Percentiles rank a stretch among this genome's conserved stretches.
phyloP scores from a whole-genome alignment of 2,888 invertebrate species.

The Perdita meconis region DNA sequence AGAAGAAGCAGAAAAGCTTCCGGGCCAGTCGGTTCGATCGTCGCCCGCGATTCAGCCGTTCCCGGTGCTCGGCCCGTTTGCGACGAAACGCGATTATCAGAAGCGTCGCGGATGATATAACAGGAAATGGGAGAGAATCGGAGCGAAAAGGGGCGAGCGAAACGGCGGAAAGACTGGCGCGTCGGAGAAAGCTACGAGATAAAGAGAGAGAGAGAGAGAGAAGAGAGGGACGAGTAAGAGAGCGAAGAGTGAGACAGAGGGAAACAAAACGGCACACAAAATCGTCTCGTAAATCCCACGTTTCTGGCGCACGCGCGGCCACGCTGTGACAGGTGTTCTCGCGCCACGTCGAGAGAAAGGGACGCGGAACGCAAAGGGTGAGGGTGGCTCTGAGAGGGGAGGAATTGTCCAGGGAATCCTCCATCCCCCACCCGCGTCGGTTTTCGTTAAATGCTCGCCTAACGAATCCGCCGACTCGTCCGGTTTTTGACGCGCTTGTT shows the following conservation, averaged over 20 bases:
- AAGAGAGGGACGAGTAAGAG: not conserved
- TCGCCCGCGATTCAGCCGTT: slow-evolving; percentile 38
- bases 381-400: not conserved
- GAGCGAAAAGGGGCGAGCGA: slow-evolving; percentile 14
- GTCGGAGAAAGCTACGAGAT: slow-evolving; percentile 8
- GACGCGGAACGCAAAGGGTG: slow-evolving; percentile 12
- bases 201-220: not conserved
- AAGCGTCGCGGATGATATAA: slow-evolving; percentile 43
- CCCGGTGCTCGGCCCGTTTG: slow-evolving; percentile 28
- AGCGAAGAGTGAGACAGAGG: not conserved
- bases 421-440: too few species aligned
- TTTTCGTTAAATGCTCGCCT: slow-evolving; percentile 74
- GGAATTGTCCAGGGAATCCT: slow-evolving; percentile 38
- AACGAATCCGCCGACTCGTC: slow-evolving; percentile 74
- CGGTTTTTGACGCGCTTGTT: slow-evolving; percentile 75
- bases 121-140: slow-evolving; percentile 49
- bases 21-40: slow-evolving; percentile 44
- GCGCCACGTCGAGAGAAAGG: slow-evolving; percentile 24
- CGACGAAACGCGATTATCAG: slow-evolving; percentile 45
- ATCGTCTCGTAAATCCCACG: slow-evolving; percentile 55
- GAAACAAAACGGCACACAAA: slow-evolving; percentile 46
- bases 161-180: slow-evolving; percentile 10
- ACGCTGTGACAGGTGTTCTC: slow-evolving; percentile 45
- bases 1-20: not conserved
- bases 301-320: slow-evolving; percentile 20